Percentiles rank a stretch among this genome's conserved stretches.
Conservation (phyloP, 2,888 invertebrate genomes). For the Caenorhabditis angaria region DNA sequence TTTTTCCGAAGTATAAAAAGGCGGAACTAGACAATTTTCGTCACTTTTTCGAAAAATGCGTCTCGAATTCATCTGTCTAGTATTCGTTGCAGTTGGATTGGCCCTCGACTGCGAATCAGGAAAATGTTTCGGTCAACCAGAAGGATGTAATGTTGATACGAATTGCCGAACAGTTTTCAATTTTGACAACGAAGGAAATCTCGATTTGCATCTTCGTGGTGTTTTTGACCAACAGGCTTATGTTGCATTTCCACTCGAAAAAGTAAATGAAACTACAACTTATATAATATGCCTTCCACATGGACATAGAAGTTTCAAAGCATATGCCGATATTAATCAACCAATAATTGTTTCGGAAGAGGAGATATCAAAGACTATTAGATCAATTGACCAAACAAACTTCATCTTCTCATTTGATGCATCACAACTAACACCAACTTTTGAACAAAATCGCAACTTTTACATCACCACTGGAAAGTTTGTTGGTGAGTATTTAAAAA, state of each 20-base stretch:
- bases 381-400: not conserved
- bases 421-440: not conserved
- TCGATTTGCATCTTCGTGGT: not conserved
- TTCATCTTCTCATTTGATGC: not conserved
- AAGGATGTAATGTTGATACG: not conserved
- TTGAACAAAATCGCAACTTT: too few relatives aligned
- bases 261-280: not conserved
- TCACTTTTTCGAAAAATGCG: not conserved
- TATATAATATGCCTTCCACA: not conserved
- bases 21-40: not conserved
- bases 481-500: too few relatives aligned
- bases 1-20: not conserved
- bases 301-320: not conserved
- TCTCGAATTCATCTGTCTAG: slow-evolving; percentile 1
- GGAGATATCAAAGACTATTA: not conserved
- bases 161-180: not conserved
- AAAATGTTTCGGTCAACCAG: not conserved
- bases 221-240: not conserved
- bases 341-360: not conserved
- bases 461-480: too few relatives aligned
- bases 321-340: not conserved
- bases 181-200: not conserved
- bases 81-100: not conserved
- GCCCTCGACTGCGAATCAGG: not conserved
- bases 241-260: not conserved